Conservation (phyloP, 1,140 invertebrate genomes). For the Delia radicum region DNA sequence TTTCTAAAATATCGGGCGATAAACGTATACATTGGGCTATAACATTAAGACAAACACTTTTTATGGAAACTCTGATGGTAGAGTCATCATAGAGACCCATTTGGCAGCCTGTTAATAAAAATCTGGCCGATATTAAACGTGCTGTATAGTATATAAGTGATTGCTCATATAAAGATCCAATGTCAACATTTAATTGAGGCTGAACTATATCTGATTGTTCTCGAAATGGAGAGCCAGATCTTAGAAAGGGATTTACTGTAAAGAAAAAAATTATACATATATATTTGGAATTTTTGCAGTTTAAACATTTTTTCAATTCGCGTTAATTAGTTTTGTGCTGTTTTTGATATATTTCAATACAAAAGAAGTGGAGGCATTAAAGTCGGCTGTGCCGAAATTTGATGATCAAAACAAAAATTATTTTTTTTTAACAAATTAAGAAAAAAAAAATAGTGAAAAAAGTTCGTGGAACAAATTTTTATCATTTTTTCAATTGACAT, state of each 20-base stretch:
- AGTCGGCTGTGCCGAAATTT: no score
- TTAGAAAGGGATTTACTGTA: constrained; percentile 49
- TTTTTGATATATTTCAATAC: no score
- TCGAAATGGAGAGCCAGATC: constrained; percentile 38
- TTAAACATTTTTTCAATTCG: no score
- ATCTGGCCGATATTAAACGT: constrained; percentile 56
- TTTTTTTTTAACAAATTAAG: no score
- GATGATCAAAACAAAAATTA: no score
- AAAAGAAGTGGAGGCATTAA: no score
- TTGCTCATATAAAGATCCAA: constrained; percentile 51
- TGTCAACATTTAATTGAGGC: constrained; percentile 42
- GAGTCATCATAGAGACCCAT: constrained; percentile 65
- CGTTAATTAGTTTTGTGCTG: no score
- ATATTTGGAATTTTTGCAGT: no score
- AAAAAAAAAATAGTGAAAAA: no score
- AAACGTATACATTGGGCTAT: constrained; percentile 67
- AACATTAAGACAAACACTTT: constrained; percentile 74
- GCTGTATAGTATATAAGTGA: constrained; percentile 45
- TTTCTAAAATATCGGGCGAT: constrained; percentile 66
- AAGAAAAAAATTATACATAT: no score
- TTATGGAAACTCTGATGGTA: constrained; percentile 75
- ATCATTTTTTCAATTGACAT: no score
- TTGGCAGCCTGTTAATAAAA: constrained; percentile 67
- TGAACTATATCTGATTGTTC: constrained; percentile 37
- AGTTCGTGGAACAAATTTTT: no score